Conservation (phyloP, 2,888 invertebrate genomes). For the Phengaris arion region DNA sequence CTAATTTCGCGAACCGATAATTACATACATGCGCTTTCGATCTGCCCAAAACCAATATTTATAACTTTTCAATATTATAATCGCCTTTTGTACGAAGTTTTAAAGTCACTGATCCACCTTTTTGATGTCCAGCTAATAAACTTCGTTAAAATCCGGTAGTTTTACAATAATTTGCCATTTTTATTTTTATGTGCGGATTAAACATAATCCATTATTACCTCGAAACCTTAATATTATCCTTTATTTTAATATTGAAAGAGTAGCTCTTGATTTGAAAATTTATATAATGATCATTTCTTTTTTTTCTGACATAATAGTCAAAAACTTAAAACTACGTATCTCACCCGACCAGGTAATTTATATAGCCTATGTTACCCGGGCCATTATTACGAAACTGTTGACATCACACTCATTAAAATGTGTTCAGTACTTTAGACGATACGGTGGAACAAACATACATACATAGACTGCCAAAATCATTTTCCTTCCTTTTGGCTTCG, state of each 20-base stretch:
- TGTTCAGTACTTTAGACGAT: no score
- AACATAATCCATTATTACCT: constrained; percentile 1
- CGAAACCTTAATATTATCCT: background rate
- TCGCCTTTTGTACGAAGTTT: constrained; percentile 44
- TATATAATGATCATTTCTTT: no score
- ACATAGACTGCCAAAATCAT: no score
- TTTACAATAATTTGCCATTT: constrained; percentile 16
- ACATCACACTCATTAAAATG: no score
- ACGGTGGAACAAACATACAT: no score
- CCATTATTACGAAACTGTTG: no score
- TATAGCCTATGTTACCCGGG: no score
- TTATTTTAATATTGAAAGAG: background rate
- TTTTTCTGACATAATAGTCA: no score
- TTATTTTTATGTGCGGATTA: constrained; percentile 18
- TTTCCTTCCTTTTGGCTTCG: no score
- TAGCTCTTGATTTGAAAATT: background rate
- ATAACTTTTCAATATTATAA: constrained; percentile 62
- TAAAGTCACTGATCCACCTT: constrained; percentile 47
- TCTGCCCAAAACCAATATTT: constrained; percentile 79
- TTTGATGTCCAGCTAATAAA: constrained; percentile 43
- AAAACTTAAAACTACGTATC: no score
- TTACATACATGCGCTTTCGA: constrained; percentile 71
- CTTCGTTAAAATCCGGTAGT: constrained; percentile 3
- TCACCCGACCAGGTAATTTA: no score
- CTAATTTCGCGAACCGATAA: constrained; percentile 64